These are phyloP conservation scores for Eudasyphora cyanicolor DNA, from an alignment of 2,888 invertebrate species.

Conservation along the genomic window DNA sequence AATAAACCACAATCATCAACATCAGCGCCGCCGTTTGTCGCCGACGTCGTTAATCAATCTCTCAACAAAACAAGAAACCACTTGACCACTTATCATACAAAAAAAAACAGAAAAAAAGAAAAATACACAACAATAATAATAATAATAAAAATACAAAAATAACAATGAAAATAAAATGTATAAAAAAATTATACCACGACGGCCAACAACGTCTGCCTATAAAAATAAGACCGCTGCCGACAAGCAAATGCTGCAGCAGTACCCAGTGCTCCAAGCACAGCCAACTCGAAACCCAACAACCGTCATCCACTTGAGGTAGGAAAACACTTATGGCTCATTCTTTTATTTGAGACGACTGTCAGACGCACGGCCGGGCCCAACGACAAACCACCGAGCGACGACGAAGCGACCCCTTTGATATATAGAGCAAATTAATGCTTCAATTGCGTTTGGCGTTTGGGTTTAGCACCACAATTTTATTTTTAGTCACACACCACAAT, in stretches of 20 bases:
- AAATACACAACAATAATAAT: constrained; percentile 39
- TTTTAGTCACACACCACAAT: constrained; percentile 18
- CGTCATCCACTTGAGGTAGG: constrained; percentile 37
- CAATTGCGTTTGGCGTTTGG: constrained; percentile 11
- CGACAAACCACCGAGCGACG: not conserved
- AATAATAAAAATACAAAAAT: not conserved
- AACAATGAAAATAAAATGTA: not conserved
- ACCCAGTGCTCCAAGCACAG: not conserved
- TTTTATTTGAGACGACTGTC: not conserved
- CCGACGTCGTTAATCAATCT: constrained; percentile 17
- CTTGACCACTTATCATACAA: constrained; percentile 59
- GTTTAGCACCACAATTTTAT: not conserved
- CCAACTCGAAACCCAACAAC: constrained; percentile 5
- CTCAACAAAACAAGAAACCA: constrained; percentile 44
- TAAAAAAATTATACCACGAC: not conserved
- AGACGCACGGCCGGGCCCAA: no score
- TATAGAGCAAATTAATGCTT: not conserved
- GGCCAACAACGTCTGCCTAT: constrained; percentile 7
- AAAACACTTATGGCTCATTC: constrained; percentile 18
- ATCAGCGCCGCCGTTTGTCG: not conserved
- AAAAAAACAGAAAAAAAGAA: no score
- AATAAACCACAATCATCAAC: constrained; percentile 29
- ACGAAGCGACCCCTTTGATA: constrained; percentile 21
- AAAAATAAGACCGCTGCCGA: not conserved
- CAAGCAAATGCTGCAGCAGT: not conserved